These are phyloP conservation scores for Microcebus tavaratra DNA, from an alignment of 2,113 vertebrate genomes.

Conservation along the genomic window DNA sequence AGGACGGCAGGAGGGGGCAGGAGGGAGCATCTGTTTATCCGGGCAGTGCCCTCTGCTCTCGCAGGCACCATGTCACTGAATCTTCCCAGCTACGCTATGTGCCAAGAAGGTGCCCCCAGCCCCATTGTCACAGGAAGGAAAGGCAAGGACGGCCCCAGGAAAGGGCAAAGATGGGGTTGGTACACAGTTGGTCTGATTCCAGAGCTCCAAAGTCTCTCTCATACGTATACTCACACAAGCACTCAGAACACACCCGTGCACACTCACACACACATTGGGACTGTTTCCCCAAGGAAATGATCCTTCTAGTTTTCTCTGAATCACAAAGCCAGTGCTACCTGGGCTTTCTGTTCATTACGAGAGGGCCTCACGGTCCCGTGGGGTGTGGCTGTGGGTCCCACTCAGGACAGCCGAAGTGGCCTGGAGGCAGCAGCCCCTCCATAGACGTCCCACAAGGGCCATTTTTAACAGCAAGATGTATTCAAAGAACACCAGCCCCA, in stretches of 20 bases:
- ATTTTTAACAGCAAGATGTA: neutral
- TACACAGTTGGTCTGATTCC: neutral
- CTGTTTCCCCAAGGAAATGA: neutral
- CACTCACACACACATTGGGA: accelerated
- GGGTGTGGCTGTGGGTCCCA: neutral
- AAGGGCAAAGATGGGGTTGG: neutral
- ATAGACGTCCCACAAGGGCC: accelerated
- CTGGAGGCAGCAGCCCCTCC: neutral
- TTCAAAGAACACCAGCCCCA: neutral
- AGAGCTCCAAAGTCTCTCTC: neutral
- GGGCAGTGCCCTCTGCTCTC: neutral
- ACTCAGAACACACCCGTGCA: accelerated
- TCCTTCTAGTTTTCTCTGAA: neutral
- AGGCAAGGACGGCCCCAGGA: neutral
- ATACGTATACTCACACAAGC: neutral
- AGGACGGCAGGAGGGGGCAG: neutral
- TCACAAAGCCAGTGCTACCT: neutral
- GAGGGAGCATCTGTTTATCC: accelerated
- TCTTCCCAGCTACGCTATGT: accelerated
- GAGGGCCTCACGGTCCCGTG: accelerated
- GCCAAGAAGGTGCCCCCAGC: neutral
- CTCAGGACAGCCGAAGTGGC: neutral
- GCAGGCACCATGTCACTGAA: neutral
- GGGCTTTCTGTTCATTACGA: neutral
- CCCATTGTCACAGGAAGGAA: neutral